Conservation (phyloP, 2,797 vertebrate species). For the Artibeus lituratus region DNA sequence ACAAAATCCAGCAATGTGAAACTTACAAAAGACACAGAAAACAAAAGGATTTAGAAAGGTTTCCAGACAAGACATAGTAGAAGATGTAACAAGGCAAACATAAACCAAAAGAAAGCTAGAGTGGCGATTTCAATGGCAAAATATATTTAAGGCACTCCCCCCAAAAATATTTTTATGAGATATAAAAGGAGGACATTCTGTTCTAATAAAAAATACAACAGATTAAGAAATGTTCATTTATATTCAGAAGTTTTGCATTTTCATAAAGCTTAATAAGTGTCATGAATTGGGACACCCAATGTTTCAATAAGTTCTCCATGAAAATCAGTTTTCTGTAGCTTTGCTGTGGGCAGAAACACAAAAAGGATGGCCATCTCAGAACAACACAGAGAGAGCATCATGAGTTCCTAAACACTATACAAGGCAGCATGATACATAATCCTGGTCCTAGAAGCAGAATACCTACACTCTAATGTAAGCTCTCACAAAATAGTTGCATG, state of each 20-base stretch:
- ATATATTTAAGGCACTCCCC: neutral
- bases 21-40: neutral
- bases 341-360: slow-evolving; percentile 31
- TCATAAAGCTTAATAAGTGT: neutral
- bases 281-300: neutral
- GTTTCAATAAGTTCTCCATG: neutral
- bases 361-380: neutral
- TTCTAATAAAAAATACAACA: neutral
- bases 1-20: neutral
- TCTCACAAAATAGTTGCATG: neutral
- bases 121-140: neutral
- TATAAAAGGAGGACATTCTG: neutral
- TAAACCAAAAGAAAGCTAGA: neutral
- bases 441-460: neutral
- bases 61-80: neutral
- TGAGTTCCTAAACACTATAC: neutral
- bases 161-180: neutral
- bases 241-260: neutral
- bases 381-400: neutral
- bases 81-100: neutral
- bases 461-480: neutral
- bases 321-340: slow-evolving; percentile 22
- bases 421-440: neutral
- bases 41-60: neutral
- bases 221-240: neutral